Conservation (phyloP, 2,797 vertebrate genomes). For the Anabas testudineus region DNA sequence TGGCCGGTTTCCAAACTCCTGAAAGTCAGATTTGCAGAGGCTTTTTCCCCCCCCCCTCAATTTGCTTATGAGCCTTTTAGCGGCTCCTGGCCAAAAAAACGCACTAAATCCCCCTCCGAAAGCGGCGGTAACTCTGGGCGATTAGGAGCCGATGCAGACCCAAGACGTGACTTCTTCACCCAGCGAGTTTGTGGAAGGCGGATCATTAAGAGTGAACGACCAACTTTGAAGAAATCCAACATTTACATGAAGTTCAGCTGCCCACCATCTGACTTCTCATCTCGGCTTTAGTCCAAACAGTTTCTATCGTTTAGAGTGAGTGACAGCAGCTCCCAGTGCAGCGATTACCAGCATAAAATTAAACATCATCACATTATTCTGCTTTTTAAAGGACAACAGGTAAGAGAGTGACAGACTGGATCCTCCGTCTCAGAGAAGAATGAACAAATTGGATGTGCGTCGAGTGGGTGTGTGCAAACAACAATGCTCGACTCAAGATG, state of each 20-base stretch:
- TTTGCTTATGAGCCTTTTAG: slow-evolving; percentile 68
- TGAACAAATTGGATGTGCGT: slow-evolving; percentile 14
- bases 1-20: slow-evolving; percentile 75
- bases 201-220: slow-evolving; percentile 54
- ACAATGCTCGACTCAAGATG: slow-evolving; percentile 44
- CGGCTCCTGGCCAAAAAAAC: slow-evolving; percentile 66
- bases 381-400: slow-evolving; percentile 42
- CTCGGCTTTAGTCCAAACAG: background rate
- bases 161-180: slow-evolving; percentile 65
- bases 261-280: slow-evolving; percentile 19
- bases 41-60: slow-evolving; percentile 42
- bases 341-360: background rate
- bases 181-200: slow-evolving; percentile 42
- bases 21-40: slow-evolving; percentile 72
- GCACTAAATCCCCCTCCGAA: slow-evolving; percentile 18
- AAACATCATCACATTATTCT: slow-evolving; percentile 1
- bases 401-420: slow-evolving; percentile 44
- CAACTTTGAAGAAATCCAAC: slow-evolving; percentile 50
- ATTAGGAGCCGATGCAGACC: slow-evolving; percentile 48
- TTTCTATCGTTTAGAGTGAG: slow-evolving; percentile 8
- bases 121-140: slow-evolving; percentile 44
- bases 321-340: slow-evolving; percentile 21
- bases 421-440: slow-evolving; percentile 46
- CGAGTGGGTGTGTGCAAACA: slow-evolving; percentile 42
- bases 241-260: slow-evolving; percentile 55